A percentile compares a stretch with the other conserved stretches of the same genome.
Conservation (phyloP, 2,888 invertebrate species). For the Oasisia sp. region DNA sequence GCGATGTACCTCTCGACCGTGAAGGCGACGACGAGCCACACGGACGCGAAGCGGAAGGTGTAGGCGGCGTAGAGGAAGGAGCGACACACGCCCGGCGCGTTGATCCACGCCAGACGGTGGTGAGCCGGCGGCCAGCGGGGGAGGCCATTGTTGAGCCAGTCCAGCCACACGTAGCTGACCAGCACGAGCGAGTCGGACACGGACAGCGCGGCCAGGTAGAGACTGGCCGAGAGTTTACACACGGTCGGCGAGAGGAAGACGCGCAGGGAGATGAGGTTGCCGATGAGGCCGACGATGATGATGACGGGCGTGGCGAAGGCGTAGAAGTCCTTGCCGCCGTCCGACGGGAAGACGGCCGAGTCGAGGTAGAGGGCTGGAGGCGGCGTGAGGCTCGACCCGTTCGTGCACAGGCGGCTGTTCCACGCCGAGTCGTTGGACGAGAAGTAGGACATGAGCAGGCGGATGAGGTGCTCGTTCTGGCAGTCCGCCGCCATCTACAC, state of each 20-base stretch:
- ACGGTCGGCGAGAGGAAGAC: constrained; percentile 81
- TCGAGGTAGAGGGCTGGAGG: background rate
- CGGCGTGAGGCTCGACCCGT: background rate
- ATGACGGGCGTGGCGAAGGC: constrained; percentile 37
- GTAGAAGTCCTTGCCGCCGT: constrained; percentile 30
- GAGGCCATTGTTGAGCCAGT: constrained; percentile 58
- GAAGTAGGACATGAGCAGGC: background rate
- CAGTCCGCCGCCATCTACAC: background rate
- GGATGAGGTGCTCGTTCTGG: background rate
- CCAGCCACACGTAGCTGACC: constrained; percentile 68
- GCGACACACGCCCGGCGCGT: constrained; percentile 74
- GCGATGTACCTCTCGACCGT: constrained; percentile 60
- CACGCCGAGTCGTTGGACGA: background rate
- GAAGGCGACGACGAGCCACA: constrained; percentile 60
- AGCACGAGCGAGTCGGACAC: constrained; percentile 80
- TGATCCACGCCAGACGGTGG: constrained; percentile 51
- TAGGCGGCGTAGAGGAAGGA: constrained; percentile 76
- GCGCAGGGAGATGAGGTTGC: constrained; percentile 36
- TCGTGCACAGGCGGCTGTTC: background rate
- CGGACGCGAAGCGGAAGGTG: constrained; percentile 56
- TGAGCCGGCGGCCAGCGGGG: constrained; percentile 42
- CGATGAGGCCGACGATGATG: constrained; percentile 35
- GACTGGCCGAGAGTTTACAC: constrained; percentile 76
- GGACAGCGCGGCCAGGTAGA: constrained; percentile 82
- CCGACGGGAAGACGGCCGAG: background rate